Evolutionary conservation across 2,888 invertebrate species (phyloP), one percentile per base, ranked within the genome.

Genomic region (Latrodectus elegans): DNA sequence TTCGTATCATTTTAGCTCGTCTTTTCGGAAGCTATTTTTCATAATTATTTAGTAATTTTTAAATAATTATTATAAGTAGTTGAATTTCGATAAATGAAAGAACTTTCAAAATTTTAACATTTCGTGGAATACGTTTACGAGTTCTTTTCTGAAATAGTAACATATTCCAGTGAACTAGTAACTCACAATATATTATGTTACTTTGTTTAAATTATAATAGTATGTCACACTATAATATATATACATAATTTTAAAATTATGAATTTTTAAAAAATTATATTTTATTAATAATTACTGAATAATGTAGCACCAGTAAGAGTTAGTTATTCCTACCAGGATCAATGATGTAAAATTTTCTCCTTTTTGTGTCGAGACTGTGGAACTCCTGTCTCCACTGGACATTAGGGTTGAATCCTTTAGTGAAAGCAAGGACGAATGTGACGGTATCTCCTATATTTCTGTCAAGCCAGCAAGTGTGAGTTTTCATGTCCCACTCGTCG

Each of bases 391-490:
- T 22, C 87, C 87, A 87, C 51, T 76, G 55, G 6, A 87, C 68
- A 2, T 38, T n/a, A 1, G 64, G 53, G 0, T 65, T 64, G n/a
- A 53, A 14, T 12, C 60, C 17, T 0, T 14, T 38, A 10, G 12
- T 4, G 38, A 72, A 65, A 4, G 76, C 68, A 22, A 87, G 68
- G 11, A 82, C 76, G 8, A 87, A 82, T 8, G 87, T 87, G 15
- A 87, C 73, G 0, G 87, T 87, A 4, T 87, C 87, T 0, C 87
- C 87, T 1, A 77, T 64, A 17, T 81, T 87, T n/a, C 87, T 67
- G 51, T 87, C 77, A 9, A 87, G 68, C 65, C 68, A 82, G 22
- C 87, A 87, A 14, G 77, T 87, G 15, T 72, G 71, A 8, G 52
- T 75, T 38, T 26, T 22, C n/a, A 17, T 8, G 3, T 82, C 77